phyloP scores from a whole-genome alignment of 2,888 invertebrate genomes.

The Chloroclysta siterata region DNA sequence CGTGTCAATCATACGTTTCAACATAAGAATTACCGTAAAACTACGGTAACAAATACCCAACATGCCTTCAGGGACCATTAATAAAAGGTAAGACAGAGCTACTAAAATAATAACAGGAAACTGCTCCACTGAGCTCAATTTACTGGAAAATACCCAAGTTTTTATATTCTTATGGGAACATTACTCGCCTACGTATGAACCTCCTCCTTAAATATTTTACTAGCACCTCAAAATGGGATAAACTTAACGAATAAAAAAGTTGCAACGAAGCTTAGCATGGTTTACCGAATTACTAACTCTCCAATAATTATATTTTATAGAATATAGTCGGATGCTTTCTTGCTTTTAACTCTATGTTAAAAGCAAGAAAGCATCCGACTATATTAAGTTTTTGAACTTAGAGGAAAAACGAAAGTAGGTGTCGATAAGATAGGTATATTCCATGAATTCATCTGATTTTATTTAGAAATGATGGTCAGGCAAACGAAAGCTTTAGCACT shows the following conservation, averaged over 20 bases:
- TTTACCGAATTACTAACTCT: neutral
- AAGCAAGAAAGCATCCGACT: too few species aligned
- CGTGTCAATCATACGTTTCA: conserved; percentile 55
- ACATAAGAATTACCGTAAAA: conserved; percentile 41
- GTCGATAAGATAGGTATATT: too few species aligned
- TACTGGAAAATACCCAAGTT: conserved; percentile 21
- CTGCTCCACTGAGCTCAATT: conserved; percentile 25
- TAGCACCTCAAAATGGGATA: conserved; percentile 23
- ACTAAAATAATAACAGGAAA: conserved; percentile 34
- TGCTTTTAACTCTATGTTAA: too few species aligned
- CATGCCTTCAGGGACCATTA: conserved; percentile 28
- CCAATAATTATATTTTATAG: neutral
- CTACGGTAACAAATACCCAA: conserved; percentile 30
- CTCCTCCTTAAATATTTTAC: conserved; percentile 36
- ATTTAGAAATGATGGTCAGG: too few species aligned
- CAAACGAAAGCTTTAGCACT: too few species aligned
- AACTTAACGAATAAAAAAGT: conserved; percentile 27
- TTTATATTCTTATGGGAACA: conserved; percentile 19
- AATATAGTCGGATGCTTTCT: too few species aligned
- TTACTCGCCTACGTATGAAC: conserved; percentile 3
- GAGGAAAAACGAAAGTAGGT: too few species aligned
- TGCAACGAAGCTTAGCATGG: conserved; percentile 1
- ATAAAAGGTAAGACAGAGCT: conserved; percentile 34
- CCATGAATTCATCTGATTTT: too few species aligned
- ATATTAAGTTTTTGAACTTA: too few species aligned